phyloP scores from a whole-genome alignment of 2,888 invertebrate genomes.

The Acrocyrtus sp. region DNA sequence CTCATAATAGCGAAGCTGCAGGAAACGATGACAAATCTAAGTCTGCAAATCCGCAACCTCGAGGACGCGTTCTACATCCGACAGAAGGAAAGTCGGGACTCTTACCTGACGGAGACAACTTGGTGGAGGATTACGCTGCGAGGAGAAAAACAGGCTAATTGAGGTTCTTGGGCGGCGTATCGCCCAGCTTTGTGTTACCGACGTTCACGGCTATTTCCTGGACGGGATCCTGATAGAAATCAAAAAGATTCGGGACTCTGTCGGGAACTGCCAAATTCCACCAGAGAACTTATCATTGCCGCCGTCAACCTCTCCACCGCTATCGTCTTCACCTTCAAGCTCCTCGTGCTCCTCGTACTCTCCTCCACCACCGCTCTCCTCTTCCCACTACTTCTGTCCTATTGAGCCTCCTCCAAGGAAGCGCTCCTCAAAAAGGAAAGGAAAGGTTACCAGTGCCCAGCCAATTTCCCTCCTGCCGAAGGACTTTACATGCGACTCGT shows the following conservation, averaged over 20 bases:
- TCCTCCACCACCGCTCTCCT: slow-evolving; percentile 12
- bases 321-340: slow-evolving; percentile 17
- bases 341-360: slow-evolving; percentile 5
- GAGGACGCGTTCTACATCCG: slow-evolving; percentile 56
- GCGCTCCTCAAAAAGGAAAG: slow-evolving; percentile 11
- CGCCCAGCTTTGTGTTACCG: slow-evolving; percentile 61
- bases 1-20: slow-evolving; percentile 55
- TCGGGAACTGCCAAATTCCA: slow-evolving; percentile 23
- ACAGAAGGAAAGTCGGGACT: slow-evolving; percentile 57
- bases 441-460: slow-evolving; percentile 15
- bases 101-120: slow-evolving; percentile 55
- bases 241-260: slow-evolving; percentile 43
- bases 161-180: slow-evolving; percentile 58
- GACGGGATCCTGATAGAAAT: slow-evolving; percentile 61
- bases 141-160: slow-evolving; percentile 62
- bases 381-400: slow-evolving; percentile 29
- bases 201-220: slow-evolving; percentile 59
- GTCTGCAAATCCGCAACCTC: slow-evolving; percentile 54
- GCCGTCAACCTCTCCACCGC: slow-evolving; percentile 8
- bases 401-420: slow-evolving; percentile 39
- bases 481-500: slow-evolving; percentile 60
- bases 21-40: slow-evolving; percentile 52
- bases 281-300: slow-evolving; percentile 21
- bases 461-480: slow-evolving; percentile 9
- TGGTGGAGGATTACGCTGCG: slow-evolving; percentile 61